These are phyloP conservation scores for Ophion costatus DNA, from an alignment of 2,888 invertebrate species.

Conservation along the genomic window DNA sequence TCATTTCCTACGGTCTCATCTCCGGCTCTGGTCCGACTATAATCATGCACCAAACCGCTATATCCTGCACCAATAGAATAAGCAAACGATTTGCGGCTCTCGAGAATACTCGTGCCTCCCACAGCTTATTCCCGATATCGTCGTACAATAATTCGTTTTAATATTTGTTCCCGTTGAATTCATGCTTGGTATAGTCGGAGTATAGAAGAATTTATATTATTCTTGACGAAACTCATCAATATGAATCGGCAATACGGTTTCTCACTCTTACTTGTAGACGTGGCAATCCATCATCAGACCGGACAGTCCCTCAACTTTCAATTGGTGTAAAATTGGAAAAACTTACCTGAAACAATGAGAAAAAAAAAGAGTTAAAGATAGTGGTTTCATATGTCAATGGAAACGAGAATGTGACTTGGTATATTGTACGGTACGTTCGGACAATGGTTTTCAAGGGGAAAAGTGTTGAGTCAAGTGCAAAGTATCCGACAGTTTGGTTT, in stretches of 20 bases:
- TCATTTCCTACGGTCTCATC: constrained; percentile 36
- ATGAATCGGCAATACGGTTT: not conserved
- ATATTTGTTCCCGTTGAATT: not conserved
- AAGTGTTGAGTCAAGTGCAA: too few relatives aligned
- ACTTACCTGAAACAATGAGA: constrained; percentile 58
- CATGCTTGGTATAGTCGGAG: too few relatives aligned
- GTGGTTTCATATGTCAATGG: not conserved
- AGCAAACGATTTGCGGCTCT: constrained; percentile 11
- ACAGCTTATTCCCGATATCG: not conserved
- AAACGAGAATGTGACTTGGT: not conserved
- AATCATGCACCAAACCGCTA: not conserved
- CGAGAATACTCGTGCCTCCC: not conserved
- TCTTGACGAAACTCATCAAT: not conserved
- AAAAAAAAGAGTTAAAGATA: not conserved
- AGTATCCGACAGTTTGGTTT: too few relatives aligned
- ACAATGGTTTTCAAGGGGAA: too few relatives aligned
- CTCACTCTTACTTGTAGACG: constrained; percentile 37
- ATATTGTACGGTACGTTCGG: too few relatives aligned
- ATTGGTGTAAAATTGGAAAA: not conserved
- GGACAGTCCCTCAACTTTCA: not conserved
- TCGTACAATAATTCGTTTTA: not conserved
- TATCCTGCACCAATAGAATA: constrained; percentile 9
- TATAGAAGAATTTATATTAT: too few relatives aligned
- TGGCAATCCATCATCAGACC: not conserved
- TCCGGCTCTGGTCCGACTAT: constrained; percentile 7